Evolutionary conservation across 1,140 invertebrate species (phyloP).

Genomic region (Drosophila mojavensis): DNA sequence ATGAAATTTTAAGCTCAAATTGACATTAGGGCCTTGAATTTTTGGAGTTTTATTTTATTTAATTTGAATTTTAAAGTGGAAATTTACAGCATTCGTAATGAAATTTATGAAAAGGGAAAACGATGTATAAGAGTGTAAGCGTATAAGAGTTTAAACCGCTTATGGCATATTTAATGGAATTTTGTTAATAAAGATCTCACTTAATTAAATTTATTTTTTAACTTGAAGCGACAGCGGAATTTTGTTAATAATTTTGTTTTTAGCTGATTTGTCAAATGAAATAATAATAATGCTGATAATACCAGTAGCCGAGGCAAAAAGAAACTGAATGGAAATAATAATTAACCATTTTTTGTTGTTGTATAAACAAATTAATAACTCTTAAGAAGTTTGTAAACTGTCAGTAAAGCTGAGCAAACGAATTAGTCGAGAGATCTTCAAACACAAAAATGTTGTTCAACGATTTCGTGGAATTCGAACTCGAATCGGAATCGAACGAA

Average conservation of each 20-base stretch:
- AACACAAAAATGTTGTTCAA: constrained; percentile 8
- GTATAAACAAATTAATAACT: constrained; percentile 32
- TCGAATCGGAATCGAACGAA: constrained; percentile 23
- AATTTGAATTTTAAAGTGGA: not conserved
- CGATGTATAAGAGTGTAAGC: not conserved
- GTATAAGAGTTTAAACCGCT: not conserved
- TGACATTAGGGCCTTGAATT: constrained; percentile 31
- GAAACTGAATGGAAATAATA: not conserved
- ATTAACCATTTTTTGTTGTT: not conserved
- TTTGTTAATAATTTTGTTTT: constrained; percentile 28
- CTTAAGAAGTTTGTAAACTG: constrained; percentile 59
- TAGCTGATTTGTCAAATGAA: constrained; percentile 49
- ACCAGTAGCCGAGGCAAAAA: constrained; percentile 48
- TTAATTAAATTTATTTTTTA: constrained; percentile 61
- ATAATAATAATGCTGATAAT: constrained; percentile 60
- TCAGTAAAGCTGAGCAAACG: constrained; percentile 55
- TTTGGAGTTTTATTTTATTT: constrained; percentile 31
- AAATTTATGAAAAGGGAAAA: not conserved
- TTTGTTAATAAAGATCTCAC: constrained; percentile 56
- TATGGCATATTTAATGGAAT: constrained; percentile 2
- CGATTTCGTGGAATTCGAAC: constrained; percentile 25
- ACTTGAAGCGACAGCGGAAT: constrained; percentile 66
- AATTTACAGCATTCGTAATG: not conserved
- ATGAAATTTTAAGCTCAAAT: constrained; percentile 41
- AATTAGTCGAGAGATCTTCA: constrained; percentile 52